Evolutionary conservation across 2,113 vertebrate species (phyloP), one percentile per base, ranked within the genome.

Genomic region (Hyla sarda): DNA sequence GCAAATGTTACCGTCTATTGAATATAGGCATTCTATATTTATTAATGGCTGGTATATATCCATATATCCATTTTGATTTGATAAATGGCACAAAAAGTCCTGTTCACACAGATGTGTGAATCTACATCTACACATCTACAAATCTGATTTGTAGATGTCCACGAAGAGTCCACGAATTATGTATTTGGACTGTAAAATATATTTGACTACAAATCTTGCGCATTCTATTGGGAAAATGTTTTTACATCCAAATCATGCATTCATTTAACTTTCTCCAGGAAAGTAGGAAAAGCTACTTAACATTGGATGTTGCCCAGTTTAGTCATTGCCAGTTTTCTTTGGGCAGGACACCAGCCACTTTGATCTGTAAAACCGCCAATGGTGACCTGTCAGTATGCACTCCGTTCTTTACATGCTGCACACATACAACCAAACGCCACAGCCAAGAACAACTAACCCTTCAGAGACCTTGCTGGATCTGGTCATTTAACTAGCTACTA

Each of bases 331-430:
- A 71, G 45, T 34, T 52, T 77, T 83, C 47, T 17, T 34, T 73
- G 52, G 71, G 69, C 71, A 73, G 25, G 52, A 45, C 34, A 34
- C 50, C 69, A 74, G 65, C 81, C 28, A 54, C 50, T 41, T 80
- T 58, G 54, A 80, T 60, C 21, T 56, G 32, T 54, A 32, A 77
- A 32, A 30, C 45, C 30, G 12, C n/a, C 28, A 56, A 76, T 34
- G 62, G 45, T 76, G 71, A 84, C 52, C 52, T 75, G 54, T 76
- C 54, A n/a, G 25, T 13, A 75, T 84, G n/a, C 54, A 30, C 16
- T 75, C 76, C 32, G 52, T 41, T 73, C 34, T 83, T 47, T 54
- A 41, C 11, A 73, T 76, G 37, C 19, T 47, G 21, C 23, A 62
- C 52, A 41, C 28, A 56, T 52, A 72, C 67, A 83, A 13, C 16